Conservation (phyloP, 92 coral and sea anemone species). For the Nematostella vectensis region DNA sequence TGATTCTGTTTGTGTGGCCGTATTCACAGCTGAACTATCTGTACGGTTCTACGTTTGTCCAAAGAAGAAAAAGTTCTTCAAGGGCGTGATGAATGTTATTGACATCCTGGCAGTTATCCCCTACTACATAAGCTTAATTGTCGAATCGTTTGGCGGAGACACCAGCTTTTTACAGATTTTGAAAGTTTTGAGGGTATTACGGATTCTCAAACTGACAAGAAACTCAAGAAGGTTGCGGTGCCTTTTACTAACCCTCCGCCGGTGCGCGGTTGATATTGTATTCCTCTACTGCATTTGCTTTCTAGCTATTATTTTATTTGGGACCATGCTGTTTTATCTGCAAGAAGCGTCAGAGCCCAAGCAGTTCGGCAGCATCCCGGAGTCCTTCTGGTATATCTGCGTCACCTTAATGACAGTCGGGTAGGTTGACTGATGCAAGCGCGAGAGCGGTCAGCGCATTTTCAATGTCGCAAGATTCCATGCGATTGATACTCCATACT, state of each 20-base stretch:
- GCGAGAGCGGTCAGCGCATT: too few species aligned
- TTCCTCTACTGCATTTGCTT: conserved; percentile 76
- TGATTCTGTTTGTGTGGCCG: conserved; percentile 68
- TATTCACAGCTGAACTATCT: conserved; percentile 57
- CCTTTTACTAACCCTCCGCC: conserved; percentile 56
- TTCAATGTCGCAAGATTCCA: too few species aligned
- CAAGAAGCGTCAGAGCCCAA: conserved; percentile 50
- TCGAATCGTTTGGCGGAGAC: conserved; percentile 53
- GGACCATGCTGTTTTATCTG: conserved; percentile 60
- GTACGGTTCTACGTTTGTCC: conserved; percentile 78
- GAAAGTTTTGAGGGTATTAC: conserved; percentile 62
- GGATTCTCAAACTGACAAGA: conserved; percentile 73
- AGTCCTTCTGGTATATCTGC: conserved; percentile 82
- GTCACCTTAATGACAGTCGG: conserved; percentile 83
- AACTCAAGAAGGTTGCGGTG: conserved; percentile 75
- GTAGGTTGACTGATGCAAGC: conserved; percentile 50
- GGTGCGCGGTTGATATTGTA: conserved; percentile 70
- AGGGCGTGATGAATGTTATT: conserved; percentile 56
- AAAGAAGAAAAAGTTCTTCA: conserved; percentile 51
- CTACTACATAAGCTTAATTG: conserved; percentile 48
- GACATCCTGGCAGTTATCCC: conserved; percentile 67
- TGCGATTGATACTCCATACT: too few species aligned
- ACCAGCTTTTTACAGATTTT: conserved; percentile 63
- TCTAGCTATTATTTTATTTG: conserved; percentile 71
- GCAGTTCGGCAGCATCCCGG: conserved; percentile 75